Evolutionary conservation across 2,888 invertebrate species (phyloP), one percentile per base, ranked within the genome.

Genomic region (Parascotia fuliginaria): DNA sequence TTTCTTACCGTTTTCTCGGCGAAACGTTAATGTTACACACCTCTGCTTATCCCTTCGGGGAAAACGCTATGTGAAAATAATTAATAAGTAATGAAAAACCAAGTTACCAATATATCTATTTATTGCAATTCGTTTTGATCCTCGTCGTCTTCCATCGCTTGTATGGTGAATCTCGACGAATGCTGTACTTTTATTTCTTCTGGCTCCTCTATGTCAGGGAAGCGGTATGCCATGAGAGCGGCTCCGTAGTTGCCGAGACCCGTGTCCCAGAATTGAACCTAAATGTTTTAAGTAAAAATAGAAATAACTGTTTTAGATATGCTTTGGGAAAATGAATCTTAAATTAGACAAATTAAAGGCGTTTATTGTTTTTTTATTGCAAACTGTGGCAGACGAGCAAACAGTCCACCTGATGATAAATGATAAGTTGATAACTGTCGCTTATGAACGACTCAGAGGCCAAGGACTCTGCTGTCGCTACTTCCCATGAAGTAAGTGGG

Each of bases 171-270:
- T 9, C 90, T 75, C 0, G 93, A 92, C 0, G 93, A 92, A 0
- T 83, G 69, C 12, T 81, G 78, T 0, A 66, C 38, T 0, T 72
- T 55, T 0, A 83, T 9, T 12, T 88, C 86, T 1, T 55, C 40
- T 0, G 78, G 70, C 19, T 91, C 90, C 0, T 85, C 84, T 0
- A 89, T 81, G 0, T 75, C 66, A 0, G 87, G 88, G 11, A 92
- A 85, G 9, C 87, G 70, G 55, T 79, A 81, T 0, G 74, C 88
- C 92, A 92, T 92, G 3, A 92, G 64, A 0, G 91, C 87, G 0
- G 91, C 89, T 0, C 92, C 89, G 41, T 92, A 89, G 65, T 92
- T 92, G 0, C 90, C 92, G 0, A 78, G 57, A 0, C 92, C 92
- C 0, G 87, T 81, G 19, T 92, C 86, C 70, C 76, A 79, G 59